phyloP scores from a whole-genome alignment of 2,113 vertebrate species.

The Astur gentilis region DNA sequence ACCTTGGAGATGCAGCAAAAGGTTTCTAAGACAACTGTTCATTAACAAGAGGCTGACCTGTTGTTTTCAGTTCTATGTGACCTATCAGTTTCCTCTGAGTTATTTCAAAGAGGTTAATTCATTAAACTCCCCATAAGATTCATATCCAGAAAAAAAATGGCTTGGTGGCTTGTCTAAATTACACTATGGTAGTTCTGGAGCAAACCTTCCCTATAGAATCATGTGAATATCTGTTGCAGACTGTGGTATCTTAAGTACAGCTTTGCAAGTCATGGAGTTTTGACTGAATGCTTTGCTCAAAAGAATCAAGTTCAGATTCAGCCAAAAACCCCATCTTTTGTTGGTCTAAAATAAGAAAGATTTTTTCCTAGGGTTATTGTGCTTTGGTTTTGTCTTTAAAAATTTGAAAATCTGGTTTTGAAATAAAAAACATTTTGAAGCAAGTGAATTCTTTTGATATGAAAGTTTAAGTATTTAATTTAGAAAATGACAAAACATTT shows the following conservation, averaged over 20 bases:
- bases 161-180: neutral
- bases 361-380: neutral
- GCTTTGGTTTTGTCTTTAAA: neutral
- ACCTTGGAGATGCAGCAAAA: constrained; percentile 38
- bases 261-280: neutral
- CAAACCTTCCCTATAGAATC: neutral
- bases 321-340: neutral
- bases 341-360: neutral
- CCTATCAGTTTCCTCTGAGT: constrained; percentile 16
- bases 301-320: neutral
- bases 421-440: neutral
- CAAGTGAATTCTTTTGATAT: neutral
- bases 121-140: neutral
- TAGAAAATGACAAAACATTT: neutral
- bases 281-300: neutral
- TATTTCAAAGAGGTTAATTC: constrained; percentile 43
- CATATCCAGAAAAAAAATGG: neutral
- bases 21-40: constrained; percentile 59
- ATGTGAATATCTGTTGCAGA: neutral
- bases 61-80: neutral
- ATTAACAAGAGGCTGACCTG: constrained; percentile 23
- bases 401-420: neutral
- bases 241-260: neutral
- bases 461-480: neutral
- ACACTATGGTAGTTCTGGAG: neutral